Percentiles rank a stretch among this genome's conserved stretches.
Evolutionary conservation across 2,113 vertebrate genomes (phyloP).

Genomic region (Entelurus aequoreus): DNA sequence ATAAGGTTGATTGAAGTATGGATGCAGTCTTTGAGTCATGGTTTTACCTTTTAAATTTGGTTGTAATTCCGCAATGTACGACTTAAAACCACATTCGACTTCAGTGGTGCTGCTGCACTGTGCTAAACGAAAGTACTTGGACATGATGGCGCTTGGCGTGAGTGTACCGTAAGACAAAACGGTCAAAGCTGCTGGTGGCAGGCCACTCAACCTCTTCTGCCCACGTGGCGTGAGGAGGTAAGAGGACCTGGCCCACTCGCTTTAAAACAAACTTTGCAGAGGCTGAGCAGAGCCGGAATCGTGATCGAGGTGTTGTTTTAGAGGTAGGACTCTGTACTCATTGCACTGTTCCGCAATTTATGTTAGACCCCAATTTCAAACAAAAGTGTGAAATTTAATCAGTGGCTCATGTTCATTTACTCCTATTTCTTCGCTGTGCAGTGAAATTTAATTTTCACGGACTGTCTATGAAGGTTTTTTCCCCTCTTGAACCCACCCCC

Average conservation of each 20-base stretch:
- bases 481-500: not conserved
- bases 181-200: slow-evolving; percentile 33
- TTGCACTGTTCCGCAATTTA: slow-evolving; percentile 20
- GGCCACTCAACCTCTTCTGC: slow-evolving; percentile 38
- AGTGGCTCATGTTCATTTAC: slow-evolving; percentile 9
- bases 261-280: slow-evolving; percentile 45
- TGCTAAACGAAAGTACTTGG: no score
- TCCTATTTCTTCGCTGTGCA: slow-evolving; percentile 23
- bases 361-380: slow-evolving; percentile 8
- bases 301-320: slow-evolving; percentile 30
- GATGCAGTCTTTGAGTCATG: no score
- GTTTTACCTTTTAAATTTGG: no score
- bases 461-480: not conserved
- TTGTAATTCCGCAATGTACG: no score
- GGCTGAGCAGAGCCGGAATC: slow-evolving; percentile 44
- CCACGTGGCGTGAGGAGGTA: slow-evolving; percentile 33
- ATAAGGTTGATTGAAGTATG: no score
- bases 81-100: no score
- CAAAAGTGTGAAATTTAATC: slow-evolving; percentile 13
- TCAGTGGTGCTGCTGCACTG: no score
- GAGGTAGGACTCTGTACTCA: slow-evolving; percentile 7
- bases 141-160: not conserved
- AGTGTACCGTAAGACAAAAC: not conserved
- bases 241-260: slow-evolving; percentile 36
- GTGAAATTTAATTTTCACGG: slow-evolving; percentile 22